Conservation (phyloP, 1,140 invertebrate genomes). For the Drosophila obscura region DNA sequence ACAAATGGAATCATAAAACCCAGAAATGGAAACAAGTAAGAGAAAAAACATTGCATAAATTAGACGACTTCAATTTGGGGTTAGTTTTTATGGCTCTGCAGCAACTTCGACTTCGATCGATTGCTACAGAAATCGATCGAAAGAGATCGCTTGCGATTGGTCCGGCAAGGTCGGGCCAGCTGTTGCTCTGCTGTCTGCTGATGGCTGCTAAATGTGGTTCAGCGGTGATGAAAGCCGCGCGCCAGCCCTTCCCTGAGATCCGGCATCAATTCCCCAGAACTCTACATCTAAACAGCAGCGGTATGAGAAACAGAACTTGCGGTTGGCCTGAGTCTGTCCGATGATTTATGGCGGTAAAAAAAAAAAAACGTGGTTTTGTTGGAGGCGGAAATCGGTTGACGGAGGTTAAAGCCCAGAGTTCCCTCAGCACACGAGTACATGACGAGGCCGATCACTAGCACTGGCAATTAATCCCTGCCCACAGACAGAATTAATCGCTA, state of each 20-base stretch:
- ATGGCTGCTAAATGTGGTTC: constrained; percentile 54
- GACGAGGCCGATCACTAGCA: constrained; percentile 56
- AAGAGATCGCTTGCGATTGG: constrained; percentile 60
- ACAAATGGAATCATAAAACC: constrained; percentile 32
- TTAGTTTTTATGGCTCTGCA: constrained; percentile 43
- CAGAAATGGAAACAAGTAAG: constrained; percentile 39
- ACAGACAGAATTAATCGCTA: constrained; percentile 64
- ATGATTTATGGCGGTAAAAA: constrained; percentile 49
- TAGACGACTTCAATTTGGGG: constrained; percentile 56
- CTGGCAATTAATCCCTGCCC: constrained; percentile 60
- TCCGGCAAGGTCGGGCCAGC: constrained; percentile 65
- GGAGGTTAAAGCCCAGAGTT: constrained; percentile 45
- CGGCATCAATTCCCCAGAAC: constrained; percentile 31
- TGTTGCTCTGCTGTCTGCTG: constrained; percentile 35
- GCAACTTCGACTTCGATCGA: constrained; percentile 49
- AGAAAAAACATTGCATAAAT: constrained; percentile 71
- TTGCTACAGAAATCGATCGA: constrained; percentile 66
- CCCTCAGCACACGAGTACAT: constrained; percentile 23
- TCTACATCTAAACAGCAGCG: neutral
- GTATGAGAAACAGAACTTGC: constrained; percentile 2
- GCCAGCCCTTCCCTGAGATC: constrained; percentile 14
- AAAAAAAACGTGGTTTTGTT: constrained; percentile 48
- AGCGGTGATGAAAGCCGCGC: constrained; percentile 5
- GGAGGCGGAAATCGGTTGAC: constrained; percentile 63
- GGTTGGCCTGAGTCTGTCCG: neutral